A percentile compares a stretch with the other conserved stretches of the same genome.
Conservation (phyloP, 2,888 invertebrate species). For the Sacculina carcini region DNA sequence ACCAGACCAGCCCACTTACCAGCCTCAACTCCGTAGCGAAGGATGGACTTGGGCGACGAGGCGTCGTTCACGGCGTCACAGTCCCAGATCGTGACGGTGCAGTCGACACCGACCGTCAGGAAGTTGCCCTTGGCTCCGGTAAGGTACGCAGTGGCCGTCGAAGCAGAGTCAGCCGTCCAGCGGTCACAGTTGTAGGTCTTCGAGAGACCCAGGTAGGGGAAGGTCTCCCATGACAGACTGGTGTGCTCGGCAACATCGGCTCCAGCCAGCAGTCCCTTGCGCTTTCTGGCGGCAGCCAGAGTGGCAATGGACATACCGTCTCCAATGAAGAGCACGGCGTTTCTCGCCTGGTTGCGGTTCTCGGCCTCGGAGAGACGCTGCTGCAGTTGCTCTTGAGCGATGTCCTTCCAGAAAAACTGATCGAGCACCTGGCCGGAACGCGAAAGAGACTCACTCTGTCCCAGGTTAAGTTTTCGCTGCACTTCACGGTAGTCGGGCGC, state of each 20-base stretch:
- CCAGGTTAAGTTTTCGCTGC: not conserved
- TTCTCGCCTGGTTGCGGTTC: not conserved
- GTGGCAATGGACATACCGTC: not conserved
- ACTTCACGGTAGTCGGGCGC: not conserved
- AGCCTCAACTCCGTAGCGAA: not conserved
- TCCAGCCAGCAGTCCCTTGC: not conserved
- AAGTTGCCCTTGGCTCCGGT: not conserved
- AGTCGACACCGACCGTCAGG: not conserved
- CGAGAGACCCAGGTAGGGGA: not conserved
- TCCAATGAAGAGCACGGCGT: not conserved
- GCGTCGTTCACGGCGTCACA: not conserved
- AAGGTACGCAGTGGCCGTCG: not conserved
- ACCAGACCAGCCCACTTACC: not conserved
- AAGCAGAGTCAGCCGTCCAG: not conserved
- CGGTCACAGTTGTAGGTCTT: not conserved
- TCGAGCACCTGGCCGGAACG: not conserved
- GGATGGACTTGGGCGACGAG: not conserved
- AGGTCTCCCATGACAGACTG: not conserved
- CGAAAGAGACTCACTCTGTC: not conserved
- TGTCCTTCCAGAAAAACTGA: not conserved
- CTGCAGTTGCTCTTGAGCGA: not conserved
- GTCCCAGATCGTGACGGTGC: not conserved
- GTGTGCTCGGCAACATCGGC: not conserved
- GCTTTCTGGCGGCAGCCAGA: not conserved
- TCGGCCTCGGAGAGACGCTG: not conserved